Base-by-base conservation (phyloP, 2,888 invertebrate genomes). In the Rhingia campestris region DNA sequence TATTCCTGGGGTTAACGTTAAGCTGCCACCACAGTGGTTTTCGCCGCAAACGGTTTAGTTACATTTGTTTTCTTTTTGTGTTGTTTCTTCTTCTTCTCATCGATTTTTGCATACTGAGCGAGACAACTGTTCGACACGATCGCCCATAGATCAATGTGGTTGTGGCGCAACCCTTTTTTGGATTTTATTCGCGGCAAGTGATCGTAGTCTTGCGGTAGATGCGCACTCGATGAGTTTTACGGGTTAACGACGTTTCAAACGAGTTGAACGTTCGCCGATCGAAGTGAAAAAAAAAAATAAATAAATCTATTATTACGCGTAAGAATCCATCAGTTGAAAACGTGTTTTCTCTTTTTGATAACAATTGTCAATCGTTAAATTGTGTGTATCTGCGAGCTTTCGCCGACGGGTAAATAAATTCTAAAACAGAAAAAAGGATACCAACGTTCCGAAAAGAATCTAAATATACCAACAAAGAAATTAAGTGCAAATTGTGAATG, bases 81-180 rank as follows among this genome's bases (percentile, higher is more conserved):
- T 22, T 33, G 53, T 64, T 72, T 53, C 14, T 47, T 63, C 32
- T 66, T 45, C 32, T 56, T 63, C 58, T 73, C 67, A 69, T 82
- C 67, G 56, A 30, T 14, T 67, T 72, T 58, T 64, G 54, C 30
- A 47, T 59, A n/a, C 30, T 32, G 84, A 84, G 84, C 39, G 84
- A 80, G 84, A 84, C 79, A 75, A 54, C 66, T 49, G 59, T 59
- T 59, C 33, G 45, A 41, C 61, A 49, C 51, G 51, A 61, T 58
- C 53, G 56, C 41, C 41, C 49, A 22, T 49, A 49, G 49, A 49
- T 59, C 64, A 69, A 49, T 74, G 53, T 43, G 32, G 74, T 76
- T 45, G 76, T 74, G 79, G 80, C 74, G 82, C 82, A 82, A 79
- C 84, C 80, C 84, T 84, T 84, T 80, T 80, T 84, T 84, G 84